These are phyloP conservation scores for Pachydiplax longipennis DNA, from an alignment of 2,888 invertebrate genomes.

Conservation along the genomic window DNA sequence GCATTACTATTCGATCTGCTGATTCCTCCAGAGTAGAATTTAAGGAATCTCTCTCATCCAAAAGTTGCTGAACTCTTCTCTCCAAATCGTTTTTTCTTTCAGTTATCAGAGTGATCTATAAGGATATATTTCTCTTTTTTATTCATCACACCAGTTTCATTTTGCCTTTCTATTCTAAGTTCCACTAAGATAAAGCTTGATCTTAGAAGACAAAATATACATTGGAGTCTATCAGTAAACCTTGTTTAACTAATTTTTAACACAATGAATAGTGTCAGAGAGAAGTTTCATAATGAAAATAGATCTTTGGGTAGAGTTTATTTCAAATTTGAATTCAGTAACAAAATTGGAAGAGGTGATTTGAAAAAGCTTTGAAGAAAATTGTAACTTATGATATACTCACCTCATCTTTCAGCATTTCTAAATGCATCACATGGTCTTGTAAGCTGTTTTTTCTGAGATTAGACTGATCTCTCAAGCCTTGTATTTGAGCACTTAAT, in stretches of 20 bases:
- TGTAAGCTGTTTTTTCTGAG: conserved; percentile 80
- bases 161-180: not conserved
- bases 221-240: no score
- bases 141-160: not conserved
- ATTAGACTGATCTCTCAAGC: conserved; percentile 83
- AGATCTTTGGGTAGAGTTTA: no score
- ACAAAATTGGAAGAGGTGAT: no score
- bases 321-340: no score
- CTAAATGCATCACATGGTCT: conserved; percentile 89
- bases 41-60: conserved; percentile 82
- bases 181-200: not conserved
- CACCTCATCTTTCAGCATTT: conserved; percentile 85
- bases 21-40: conserved; percentile 86
- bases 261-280: no score
- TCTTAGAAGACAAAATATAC: no score
- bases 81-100: conserved; percentile 88
- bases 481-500: conserved; percentile 80
- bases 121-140: not conserved
- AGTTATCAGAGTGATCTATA: conserved; percentile 76
- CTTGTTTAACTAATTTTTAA: no score
- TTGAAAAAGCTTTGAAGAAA: no score
- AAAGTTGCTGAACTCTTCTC: conserved; percentile 75
- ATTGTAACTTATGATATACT: conserved; percentile 47
- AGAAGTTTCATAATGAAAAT: no score
- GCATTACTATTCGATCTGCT: conserved; percentile 82